Conservation (phyloP, 2,797 vertebrate species). For the Hirundo rustica region DNA sequence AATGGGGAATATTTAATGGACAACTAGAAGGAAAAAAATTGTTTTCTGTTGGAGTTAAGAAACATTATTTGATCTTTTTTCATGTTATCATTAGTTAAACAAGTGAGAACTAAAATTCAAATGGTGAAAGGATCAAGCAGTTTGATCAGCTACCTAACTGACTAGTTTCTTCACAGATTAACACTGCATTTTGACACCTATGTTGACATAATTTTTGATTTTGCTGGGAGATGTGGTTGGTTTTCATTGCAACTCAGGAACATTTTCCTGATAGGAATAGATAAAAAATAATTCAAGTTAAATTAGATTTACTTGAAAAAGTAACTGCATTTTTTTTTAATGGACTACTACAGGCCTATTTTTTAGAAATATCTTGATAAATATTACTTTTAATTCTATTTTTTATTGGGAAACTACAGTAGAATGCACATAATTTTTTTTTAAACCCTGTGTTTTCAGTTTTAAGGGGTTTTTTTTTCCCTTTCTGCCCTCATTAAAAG, state of each 20-base stretch:
- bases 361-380: not conserved
- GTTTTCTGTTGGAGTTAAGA: not conserved
- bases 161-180: not conserved
- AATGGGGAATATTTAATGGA: not conserved
- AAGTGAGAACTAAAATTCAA: not conserved
- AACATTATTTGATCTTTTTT: not conserved
- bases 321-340: too few species aligned
- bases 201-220: not conserved
- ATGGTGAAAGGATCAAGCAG: not conserved
- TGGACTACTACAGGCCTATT: not conserved
- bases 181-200: not conserved
- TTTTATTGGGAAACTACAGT: not conserved
- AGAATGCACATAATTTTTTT: not conserved
- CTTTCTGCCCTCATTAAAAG: not conserved
- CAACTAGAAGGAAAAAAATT: not conserved
- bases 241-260: slow-evolving; percentile 7
- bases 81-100: not conserved
- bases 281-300: not conserved
- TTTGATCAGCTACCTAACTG: not conserved
- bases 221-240: not conserved
- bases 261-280: not conserved
- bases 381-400: not conserved
- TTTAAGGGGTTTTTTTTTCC: not conserved
- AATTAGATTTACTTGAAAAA: not conserved
- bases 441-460: not conserved